Evolutionary conservation across 37 sponge, comb jelly and placozoan species (phyloP), one percentile per base, ranked within the genome.

Genomic region (Haliclona indistincta): DNA sequence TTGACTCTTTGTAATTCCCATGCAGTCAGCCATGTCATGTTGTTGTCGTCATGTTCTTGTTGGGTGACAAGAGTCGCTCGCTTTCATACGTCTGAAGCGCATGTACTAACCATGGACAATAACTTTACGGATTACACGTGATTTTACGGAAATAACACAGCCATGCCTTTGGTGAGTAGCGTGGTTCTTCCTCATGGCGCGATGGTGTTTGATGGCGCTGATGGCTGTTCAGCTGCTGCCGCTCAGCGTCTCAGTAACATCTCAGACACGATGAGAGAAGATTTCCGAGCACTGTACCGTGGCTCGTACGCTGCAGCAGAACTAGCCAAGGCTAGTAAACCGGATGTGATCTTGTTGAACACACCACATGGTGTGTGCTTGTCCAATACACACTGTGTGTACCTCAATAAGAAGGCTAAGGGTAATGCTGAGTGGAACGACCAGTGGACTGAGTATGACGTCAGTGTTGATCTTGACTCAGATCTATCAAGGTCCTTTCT

Each of bases 341-440:
- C 83, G 39, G 83, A 82, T 53, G 42, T 82, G 29, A 73, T 82
- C 55, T 67, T 82, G 42, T 61, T 82, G n/a, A 82, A 68, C 74
- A 82, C 75, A 7, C 75, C 83, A 2, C 83, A 82, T 38, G 83
- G 83, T 26, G 54, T 82, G 4, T 74, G 67, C 41, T 52, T 82
- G 32, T 56, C 68, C 22, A 47, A 82, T 37, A 1, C 49, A 20
- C 32, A 56, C 17, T 58, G 63, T 41, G 75, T 82, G 30, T 82
- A 82, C 64, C 32, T 82, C 4, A 82, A 74, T 43, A 26, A 53
- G n/a, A 60, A 1, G 29, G 83, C 75, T 37, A 82, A 82, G 54
- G 83, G 83, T 40, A 65, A 64, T 43, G 83, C 83, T 4, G 75
- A 82, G 35, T 82, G 83, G 83, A 73, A 74, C 35, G 44, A 38